Evolutionary conservation across 2,888 invertebrate species (phyloP).

Genomic region (Hyposoter dolosus): DNA sequence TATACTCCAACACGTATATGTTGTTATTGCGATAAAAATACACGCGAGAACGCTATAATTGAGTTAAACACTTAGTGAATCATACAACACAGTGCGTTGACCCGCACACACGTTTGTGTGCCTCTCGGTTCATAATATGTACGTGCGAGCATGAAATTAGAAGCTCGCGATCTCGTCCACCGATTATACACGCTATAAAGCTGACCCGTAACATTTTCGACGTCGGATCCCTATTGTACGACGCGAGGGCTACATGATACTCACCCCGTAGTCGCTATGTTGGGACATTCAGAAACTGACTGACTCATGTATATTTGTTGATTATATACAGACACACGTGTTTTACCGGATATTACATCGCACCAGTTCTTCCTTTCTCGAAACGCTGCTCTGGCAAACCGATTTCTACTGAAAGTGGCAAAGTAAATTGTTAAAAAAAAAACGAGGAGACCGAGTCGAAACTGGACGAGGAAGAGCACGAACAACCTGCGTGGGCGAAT

Average conservation of each 20-base stretch:
- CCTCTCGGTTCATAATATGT: slow-evolving; percentile 45
- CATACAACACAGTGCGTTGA: slow-evolving; percentile 55
- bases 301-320: background rate
- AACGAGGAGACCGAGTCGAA: slow-evolving; percentile 34
- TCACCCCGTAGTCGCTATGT: background rate
- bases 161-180: slow-evolving; percentile 78
- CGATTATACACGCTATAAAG: slow-evolving; percentile 73
- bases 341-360: background rate
- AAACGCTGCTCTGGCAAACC: slow-evolving; percentile 55
- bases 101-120: slow-evolving; percentile 39
- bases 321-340: background rate
- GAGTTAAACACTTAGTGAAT: slow-evolving; percentile 64
- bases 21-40: slow-evolving; percentile 55
- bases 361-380: slow-evolving; percentile 41
- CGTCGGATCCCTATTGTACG: slow-evolving; percentile 11
- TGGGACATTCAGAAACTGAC: slow-evolving; percentile 27
- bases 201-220: slow-evolving; percentile 48
- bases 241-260: background rate
- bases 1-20: slow-evolving; percentile 4
- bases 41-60: slow-evolving; percentile 60
- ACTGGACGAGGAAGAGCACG: slow-evolving; percentile 53
- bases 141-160: slow-evolving; percentile 77
- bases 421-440: slow-evolving; percentile 24
- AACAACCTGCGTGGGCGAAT: slow-evolving; percentile 56
- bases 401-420: slow-evolving; percentile 50